Base-by-base conservation (phyloP, 2,113 vertebrate genomes). In the Seriola rivoliana region DNA sequence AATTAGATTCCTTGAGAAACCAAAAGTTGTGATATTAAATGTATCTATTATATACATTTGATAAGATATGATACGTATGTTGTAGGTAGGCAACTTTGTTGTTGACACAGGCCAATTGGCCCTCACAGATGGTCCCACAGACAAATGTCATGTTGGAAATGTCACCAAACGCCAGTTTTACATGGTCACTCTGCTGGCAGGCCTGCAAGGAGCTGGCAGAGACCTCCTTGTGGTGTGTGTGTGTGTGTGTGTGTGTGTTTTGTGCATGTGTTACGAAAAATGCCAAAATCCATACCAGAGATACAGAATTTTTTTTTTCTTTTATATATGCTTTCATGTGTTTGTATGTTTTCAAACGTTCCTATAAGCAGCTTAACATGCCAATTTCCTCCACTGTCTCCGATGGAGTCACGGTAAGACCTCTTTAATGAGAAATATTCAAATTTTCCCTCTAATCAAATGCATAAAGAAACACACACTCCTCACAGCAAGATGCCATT, bases 71-170 rank as follows among this genome's bases (percentile, higher is more conserved):
- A 48, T 66, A 25, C 59, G 14, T 63, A 21, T 36, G 60, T 55
- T 70, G 60, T 75, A 38, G 36, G 42, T n/a, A 42, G 40, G 42
- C 76, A 60, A 38, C 57, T 86, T 73, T 63, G 78, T 74, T 60
- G 19, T 57, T 80, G 86, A 81, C 65, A 55, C 65, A 13, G 75
- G 67, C 82, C 92, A 91, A 81, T 91, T 91, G 89, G 90, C 82
- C 40, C 50, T 82, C 80, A 65, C 88, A 91, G 90, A 91, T 93
- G 93, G 89, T 90, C 82, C 60, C 66, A 54, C 64, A 75, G 84
- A 87, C 85, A 91, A 93, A 92, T 92, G 89, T 93, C 87, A 90
- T 55, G 73, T 81, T 89, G 77, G 75, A 92, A 93, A 92, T 92
- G 89, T 93, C 87, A 90, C 79, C 0, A 82, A 71, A 87, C 69